phyloP scores from a whole-genome alignment of 2,113 vertebrate genomes.

The Anolis sagrei region DNA sequence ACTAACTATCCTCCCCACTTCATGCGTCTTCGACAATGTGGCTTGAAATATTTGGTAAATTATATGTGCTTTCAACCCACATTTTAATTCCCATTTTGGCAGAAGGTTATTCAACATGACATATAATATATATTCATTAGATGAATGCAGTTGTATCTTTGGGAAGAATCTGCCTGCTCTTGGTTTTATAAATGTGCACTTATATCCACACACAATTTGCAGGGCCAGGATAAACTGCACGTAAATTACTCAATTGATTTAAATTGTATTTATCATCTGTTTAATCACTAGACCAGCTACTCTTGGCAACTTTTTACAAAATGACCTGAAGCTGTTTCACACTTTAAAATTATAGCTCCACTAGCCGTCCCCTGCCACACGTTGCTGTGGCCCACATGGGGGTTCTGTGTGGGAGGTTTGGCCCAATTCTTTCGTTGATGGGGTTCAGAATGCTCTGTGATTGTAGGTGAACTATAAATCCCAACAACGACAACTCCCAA shows the following conservation, averaged over 20 bases:
- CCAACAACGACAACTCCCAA: too few species aligned
- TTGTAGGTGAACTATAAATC: too few species aligned
- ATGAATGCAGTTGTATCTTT: rapidly evolving
- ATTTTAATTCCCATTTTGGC: neutral
- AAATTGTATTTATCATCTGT: neutral
- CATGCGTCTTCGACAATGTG: neutral
- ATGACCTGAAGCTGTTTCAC: too few species aligned
- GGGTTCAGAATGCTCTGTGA: too few species aligned
- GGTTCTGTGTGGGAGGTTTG: too few species aligned
- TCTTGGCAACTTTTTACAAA: too few species aligned
- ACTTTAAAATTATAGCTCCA: too few species aligned
- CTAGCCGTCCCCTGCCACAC: too few species aligned
- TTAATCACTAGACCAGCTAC: too few species aligned
- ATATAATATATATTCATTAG: neutral
- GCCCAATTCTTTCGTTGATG: too few species aligned
- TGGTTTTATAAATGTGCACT: neutral
- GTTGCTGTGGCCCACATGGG: too few species aligned
- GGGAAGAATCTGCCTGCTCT: neutral
- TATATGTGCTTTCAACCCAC: neutral
- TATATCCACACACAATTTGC: neutral
- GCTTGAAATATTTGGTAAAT: neutral
- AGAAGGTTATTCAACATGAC: neutral
- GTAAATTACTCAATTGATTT: neutral
- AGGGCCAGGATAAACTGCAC: neutral
- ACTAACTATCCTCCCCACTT: slow-evolving; percentile 46